Evolutionary conservation across 1,140 invertebrate species (phyloP).

Genomic region (Hestina assimilis): DNA sequence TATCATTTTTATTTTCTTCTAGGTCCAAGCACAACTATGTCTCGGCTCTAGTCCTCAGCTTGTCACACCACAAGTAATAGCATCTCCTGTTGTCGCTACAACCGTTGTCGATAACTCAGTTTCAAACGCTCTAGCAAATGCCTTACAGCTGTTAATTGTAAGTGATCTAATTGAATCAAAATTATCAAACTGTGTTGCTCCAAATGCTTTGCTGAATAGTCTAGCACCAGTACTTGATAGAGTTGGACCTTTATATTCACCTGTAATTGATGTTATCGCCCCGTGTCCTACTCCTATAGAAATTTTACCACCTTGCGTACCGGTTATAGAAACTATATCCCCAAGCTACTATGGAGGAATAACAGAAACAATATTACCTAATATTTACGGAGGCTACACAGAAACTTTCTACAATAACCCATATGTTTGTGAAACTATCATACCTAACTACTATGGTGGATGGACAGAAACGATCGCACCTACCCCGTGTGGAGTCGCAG

Average conservation of each 20-base stretch:
- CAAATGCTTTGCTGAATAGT: conserved; percentile 4
- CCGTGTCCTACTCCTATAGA: conserved; percentile 5
- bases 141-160: conserved; percentile 49
- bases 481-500: conserved; percentile 20
- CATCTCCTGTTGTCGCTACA: conserved; percentile 25
- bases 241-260: conserved; percentile 6
- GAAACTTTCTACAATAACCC: conserved; percentile 17
- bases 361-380: conserved; percentile 20
- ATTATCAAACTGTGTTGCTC: conserved; percentile 12
- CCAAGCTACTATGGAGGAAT: conserved; percentile 25
- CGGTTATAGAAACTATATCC: conserved; percentile 20
- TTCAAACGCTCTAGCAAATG: conserved; percentile 49
- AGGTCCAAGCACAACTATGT: conserved; percentile 37
- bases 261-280: conserved; percentile 14
- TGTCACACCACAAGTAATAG: conserved; percentile 10
- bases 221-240: conserved; percentile 28
- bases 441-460: conserved; percentile 24
- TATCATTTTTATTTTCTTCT: conserved; percentile 1
- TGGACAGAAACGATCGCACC: conserved; percentile 28
- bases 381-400: conserved; percentile 15
- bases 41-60: conserved; percentile 8
- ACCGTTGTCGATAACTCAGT: conserved; percentile 49
- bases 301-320: conserved; percentile 13
- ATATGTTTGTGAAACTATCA: conserved; percentile 11
- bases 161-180: conserved; percentile 44